Base-by-base conservation (phyloP, 2,113 vertebrate species). In the Brachyhypopomus gauderio region DNA sequence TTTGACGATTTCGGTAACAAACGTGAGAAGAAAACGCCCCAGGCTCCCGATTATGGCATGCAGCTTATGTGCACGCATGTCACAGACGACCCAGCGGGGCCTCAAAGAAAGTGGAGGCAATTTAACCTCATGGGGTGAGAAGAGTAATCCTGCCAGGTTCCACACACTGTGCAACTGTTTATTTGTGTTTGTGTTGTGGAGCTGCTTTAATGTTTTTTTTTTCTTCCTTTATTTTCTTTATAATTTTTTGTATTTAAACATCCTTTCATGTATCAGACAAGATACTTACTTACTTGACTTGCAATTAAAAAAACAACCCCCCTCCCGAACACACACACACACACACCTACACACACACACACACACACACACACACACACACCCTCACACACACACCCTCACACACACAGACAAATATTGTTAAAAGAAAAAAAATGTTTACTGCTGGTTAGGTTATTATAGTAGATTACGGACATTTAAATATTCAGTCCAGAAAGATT, bases 1-100 rank as follows among this genome's bases (percentile, higher is more conserved):
- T 63, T 75, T 14, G 34, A 59, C 27, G 36, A 70, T 56, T 19
- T 81, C 23, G 20, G 52, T 66, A 73, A 74, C 71, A 80, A 73
- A 41, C 19, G 36, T 60, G 72, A 34, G 12, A 69, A 80, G 22
- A 75, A 22, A 67, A 75, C 38, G 8, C 79, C 8, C 22, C 72
- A 75, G 72, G 72, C 62, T n/a, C 34, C 48, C 56, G 79, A 75
- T 70, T 45, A 60, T 36, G 16, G 67, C 56, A 45, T 22, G 17
- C 34, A 22, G 22, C 59, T 62, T 70, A 30, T 72, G 16, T 48
- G 41, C 9, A 34, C 14, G 52, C 5, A 64, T 20, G 52, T 70
- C 38, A 38, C 48, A 41, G 66, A 34, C 60, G 59, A 66, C 66
- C 66, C 66, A 71, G 48, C 64, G 1, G 64, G 64, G 67, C 59